Conservation (phyloP, 1,140 invertebrate species). For the Bombus superbus region DNA sequence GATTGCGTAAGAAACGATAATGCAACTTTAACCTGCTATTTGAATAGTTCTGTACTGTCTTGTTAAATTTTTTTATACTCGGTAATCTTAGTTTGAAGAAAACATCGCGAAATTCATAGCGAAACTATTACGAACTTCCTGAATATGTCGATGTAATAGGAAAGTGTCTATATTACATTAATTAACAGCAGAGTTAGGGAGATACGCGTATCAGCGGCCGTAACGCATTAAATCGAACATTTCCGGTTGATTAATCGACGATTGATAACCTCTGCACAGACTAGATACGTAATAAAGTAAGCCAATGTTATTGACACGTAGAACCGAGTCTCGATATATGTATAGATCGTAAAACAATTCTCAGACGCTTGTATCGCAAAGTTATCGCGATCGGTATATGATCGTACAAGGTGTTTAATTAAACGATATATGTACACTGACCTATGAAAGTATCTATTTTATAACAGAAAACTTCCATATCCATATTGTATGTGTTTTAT, state of each 20-base stretch:
- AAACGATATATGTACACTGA: background rate
- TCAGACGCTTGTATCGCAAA: slow-evolving; percentile 17
- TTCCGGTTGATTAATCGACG: slow-evolving; percentile 70
- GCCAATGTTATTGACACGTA: slow-evolving; percentile 42
- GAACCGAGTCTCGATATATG: slow-evolving; percentile 28
- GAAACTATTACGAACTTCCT: background rate
- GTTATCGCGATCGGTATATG: slow-evolving; percentile 36
- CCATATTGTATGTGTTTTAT: no score
- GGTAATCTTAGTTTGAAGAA: no score
- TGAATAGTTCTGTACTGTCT: no score
- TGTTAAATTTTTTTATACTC: no score
- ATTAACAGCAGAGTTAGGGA: slow-evolving; percentile 58
- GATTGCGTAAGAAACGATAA: no score
- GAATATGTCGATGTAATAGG: slow-evolving; percentile 21
- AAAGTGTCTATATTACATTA: slow-evolving; percentile 61
- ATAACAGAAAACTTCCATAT: no score
- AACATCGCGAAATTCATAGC: no score
- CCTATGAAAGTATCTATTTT: no score
- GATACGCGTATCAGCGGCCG: slow-evolving; percentile 55
- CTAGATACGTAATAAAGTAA: slow-evolving; percentile 66
- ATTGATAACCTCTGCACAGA: slow-evolving; percentile 69
- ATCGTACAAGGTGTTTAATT: slow-evolving; percentile 28
- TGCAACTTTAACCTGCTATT: no score
- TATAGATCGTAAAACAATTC: slow-evolving; percentile 36
- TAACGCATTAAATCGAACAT: slow-evolving; percentile 71